phyloP scores from a whole-genome alignment of 2,113 vertebrate species.

The Orientallactaga bullata region DNA sequence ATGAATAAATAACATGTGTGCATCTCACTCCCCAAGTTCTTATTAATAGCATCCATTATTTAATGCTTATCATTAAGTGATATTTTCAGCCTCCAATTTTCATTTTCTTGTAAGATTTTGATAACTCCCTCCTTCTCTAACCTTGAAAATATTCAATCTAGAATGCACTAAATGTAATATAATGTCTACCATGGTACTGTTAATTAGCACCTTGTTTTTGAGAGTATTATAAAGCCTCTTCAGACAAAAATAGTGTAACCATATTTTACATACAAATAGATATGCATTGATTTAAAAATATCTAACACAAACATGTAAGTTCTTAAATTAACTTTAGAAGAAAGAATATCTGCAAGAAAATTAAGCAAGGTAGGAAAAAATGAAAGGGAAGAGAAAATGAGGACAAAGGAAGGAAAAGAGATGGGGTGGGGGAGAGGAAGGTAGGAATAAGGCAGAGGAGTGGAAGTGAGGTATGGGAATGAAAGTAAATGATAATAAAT shows the following conservation, averaged over 20 bases:
- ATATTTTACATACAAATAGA: not conserved
- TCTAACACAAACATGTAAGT: too few species aligned
- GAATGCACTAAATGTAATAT: not conserved
- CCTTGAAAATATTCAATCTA: not conserved
- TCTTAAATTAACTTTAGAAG: too few species aligned
- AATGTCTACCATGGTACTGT: too few species aligned
- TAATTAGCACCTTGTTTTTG: too few species aligned
- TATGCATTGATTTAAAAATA: too few species aligned
- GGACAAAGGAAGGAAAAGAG: fast-evolving
- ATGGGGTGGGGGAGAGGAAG: not conserved
- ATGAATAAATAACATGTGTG: not conserved
- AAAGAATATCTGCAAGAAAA: too few species aligned
- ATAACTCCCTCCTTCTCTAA: not conserved
- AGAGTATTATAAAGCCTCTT: not conserved
- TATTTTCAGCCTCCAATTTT: not conserved
- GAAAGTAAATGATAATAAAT: too few species aligned
- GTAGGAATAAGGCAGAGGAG: too few species aligned
- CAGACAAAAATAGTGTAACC: not conserved
- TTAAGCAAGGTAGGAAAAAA: not conserved
- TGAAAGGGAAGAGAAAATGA: not conserved
- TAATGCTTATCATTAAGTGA: not conserved
- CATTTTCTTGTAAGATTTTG: not conserved
- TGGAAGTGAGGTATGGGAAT: too few species aligned
- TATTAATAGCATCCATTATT: not conserved
- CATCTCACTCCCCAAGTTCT: too few species aligned